phyloP scores from a whole-genome alignment of 1,140 invertebrate species.

The Psilanteris sp. region DNA sequence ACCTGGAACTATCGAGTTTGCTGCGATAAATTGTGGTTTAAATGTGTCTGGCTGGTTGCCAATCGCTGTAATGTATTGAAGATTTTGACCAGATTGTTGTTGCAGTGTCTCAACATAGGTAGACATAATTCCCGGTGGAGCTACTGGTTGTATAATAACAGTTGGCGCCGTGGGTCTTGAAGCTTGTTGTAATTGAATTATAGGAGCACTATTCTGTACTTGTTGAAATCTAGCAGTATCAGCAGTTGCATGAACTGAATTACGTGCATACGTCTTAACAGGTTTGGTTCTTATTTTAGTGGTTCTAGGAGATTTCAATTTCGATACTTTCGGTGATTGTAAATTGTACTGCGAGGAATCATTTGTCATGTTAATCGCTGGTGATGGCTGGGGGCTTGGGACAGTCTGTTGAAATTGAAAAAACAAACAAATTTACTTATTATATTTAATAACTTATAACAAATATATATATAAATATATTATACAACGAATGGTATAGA shows the following conservation, averaged over 20 bases:
- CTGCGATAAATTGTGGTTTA: conserved; percentile 82
- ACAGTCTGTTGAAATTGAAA: conserved; percentile 53
- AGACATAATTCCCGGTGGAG: conserved; percentile 84
- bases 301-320: conserved; percentile 69
- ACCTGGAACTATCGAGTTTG: conserved; percentile 82
- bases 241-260: conserved; percentile 55
- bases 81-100: conserved; percentile 83
- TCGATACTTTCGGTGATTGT: conserved; percentile 63
- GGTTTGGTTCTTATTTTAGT: conserved; percentile 68
- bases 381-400: conserved; percentile 64
- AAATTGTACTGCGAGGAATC: conserved; percentile 52
- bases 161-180: conserved; percentile 77
- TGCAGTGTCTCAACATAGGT: conserved; percentile 85
- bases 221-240: conserved; percentile 68
- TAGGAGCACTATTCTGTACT: conserved; percentile 69
- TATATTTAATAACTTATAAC: too few relatives aligned
- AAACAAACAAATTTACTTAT: too few relatives aligned
- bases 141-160: conserved; percentile 84
- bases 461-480: too few relatives aligned
- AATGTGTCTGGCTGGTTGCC: conserved; percentile 80
- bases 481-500: too few relatives aligned
- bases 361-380: conserved; percentile 36
- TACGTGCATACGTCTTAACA: conserved; percentile 69
- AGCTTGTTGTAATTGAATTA: conserved; percentile 73
- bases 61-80: conserved; percentile 86